These are phyloP conservation scores for Polyommatus iphigenia DNA, from an alignment of 2,888 invertebrate genomes.

Conservation along the genomic window DNA sequence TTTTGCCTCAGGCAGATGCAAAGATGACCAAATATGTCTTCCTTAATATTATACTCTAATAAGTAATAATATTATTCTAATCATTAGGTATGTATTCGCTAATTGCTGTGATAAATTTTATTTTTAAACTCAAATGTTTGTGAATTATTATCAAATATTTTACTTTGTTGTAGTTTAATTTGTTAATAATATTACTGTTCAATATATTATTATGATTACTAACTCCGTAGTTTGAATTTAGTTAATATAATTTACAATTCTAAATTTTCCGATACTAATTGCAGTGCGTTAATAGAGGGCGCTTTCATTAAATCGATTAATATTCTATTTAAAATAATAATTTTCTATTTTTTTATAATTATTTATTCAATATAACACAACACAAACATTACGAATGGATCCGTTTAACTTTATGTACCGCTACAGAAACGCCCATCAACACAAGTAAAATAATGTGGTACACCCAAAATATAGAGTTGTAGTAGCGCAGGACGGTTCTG, in stretches of 20 bases:
- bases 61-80: neutral
- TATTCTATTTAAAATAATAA: too few species aligned
- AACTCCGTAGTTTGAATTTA: neutral
- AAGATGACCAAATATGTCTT: slow-evolving; percentile 40
- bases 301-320: neutral
- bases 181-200: neutral
- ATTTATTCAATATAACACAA: neutral
- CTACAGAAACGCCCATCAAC: slow-evolving; percentile 51
- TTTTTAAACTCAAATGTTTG: neutral
- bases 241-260: neutral
- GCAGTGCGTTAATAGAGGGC: neutral
- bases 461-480: slow-evolving; percentile 70
- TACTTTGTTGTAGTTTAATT: slow-evolving; percentile 1
- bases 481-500: slow-evolving; percentile 53
- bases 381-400: neutral
- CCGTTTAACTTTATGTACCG: slow-evolving; percentile 48
- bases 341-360: neutral
- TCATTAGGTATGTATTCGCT: neutral
- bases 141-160: neutral
- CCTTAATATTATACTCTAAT: slow-evolving; percentile 30
- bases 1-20: slow-evolving; percentile 27
- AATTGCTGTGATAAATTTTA: neutral
- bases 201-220: neutral
- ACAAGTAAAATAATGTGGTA: slow-evolving; percentile 58
- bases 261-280: neutral